Base-by-base conservation (phyloP, 2,888 invertebrate species). In the Digitonthophagus gazella region DNA sequence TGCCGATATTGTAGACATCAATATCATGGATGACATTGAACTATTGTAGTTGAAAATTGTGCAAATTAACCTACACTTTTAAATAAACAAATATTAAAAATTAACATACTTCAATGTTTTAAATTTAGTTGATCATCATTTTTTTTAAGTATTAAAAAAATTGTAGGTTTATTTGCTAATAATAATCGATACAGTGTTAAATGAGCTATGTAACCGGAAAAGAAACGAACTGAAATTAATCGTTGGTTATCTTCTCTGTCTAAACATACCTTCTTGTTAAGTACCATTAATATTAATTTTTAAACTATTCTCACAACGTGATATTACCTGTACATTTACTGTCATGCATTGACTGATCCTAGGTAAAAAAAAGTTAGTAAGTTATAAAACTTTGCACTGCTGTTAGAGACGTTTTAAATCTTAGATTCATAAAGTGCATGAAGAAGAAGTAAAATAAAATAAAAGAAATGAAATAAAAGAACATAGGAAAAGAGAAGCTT, bases 301-400 rank as follows among this genome's bases (percentile, higher is more conserved):
- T 44, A 44, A 44, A 44, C 28, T 44, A 44, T 44, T 44, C 28
- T 44, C 28, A 44, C 28, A 80, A 78, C 79, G 80, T 80, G 81
- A 81, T 81, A 81, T 80, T 80, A 79, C 63, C 77, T 74, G 72
- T 74, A 75, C 74, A 74, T 74, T 73, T 75, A 76, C 77, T 74
- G 79, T 79, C 78, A 80, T 79, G 74, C 78, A 77, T 76, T 80
- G 81, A 80, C 80, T 81, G 80, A 80, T 76, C 73, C 76, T 80
- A 79, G 78, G 74, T 68, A 74, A 61, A 61, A 57, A 57, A 61
- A 18, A 74, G 70, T 74, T 77, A 78, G 76, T 74, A 73, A 71
- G 75, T 75, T 74, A 75, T 57, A 61, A 61, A 20, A 77, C 75
- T 75, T 76, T 80, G 79, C 80, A 80, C 80, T 78, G 79, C 79